These are phyloP conservation scores for Solea solea DNA, from an alignment of 2,113 vertebrate genomes.

Conservation along the genomic window DNA sequence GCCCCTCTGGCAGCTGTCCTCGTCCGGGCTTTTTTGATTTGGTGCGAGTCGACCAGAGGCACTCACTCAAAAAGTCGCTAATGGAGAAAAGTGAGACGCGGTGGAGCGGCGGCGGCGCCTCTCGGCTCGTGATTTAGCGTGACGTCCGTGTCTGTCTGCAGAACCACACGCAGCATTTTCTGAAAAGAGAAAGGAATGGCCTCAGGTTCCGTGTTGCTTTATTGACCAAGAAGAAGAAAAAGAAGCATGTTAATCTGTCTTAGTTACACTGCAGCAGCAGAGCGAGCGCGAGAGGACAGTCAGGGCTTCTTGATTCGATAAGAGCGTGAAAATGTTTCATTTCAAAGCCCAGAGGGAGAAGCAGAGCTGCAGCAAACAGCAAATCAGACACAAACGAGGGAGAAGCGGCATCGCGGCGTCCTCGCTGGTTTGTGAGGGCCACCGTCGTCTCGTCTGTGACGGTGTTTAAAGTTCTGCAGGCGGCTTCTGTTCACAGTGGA, in stretches of 20 bases:
- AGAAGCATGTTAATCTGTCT: slow-evolving; percentile 20
- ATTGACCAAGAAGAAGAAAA: not conserved
- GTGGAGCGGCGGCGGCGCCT: slow-evolving; percentile 8
- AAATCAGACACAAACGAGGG: not conserved
- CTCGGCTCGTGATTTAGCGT: slow-evolving; percentile 53
- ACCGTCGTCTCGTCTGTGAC: too few relatives aligned
- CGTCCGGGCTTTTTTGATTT: slow-evolving; percentile 62
- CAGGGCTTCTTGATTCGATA: slow-evolving; percentile 13
- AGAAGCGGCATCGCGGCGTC: not conserved
- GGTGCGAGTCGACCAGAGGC: slow-evolving; percentile 52
- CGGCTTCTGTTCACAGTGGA: too few relatives aligned
- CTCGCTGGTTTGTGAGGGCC: too few relatives aligned
- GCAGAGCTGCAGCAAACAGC: not conserved
- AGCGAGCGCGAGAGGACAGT: not conserved
- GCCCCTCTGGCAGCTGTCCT: slow-evolving; percentile 59
- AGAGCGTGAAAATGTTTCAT: slow-evolving; percentile 1
- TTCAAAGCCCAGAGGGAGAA: slow-evolving; percentile 3
- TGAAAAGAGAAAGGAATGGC: not conserved
- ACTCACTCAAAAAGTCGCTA: slow-evolving; percentile 59
- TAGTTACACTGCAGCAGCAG: not conserved
- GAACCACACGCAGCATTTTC: not conserved
- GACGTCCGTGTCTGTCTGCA: too few relatives aligned
- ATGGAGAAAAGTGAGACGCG: slow-evolving; percentile 56
- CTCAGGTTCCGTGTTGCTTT: slow-evolving; percentile 7
- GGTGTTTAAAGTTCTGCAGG: too few relatives aligned